Conservation (phyloP, 2,797 vertebrate genomes). For the Phyllotis vaccarum region DNA sequence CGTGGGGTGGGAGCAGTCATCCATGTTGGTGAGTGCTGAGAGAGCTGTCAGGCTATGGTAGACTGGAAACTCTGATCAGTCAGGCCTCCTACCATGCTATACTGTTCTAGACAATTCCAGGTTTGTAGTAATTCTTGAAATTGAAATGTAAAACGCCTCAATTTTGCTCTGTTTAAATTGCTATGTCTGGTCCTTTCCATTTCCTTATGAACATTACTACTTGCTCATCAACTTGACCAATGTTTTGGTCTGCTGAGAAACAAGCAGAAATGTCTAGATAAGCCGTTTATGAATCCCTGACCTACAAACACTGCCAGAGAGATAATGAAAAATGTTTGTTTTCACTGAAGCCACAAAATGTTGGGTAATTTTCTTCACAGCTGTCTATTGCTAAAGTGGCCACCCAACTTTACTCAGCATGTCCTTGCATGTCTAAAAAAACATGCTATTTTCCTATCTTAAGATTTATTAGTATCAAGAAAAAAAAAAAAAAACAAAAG, state of each 20-base stretch:
- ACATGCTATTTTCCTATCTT: neutral
- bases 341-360: conserved; percentile 1
- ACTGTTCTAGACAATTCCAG: neutral
- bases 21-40: neutral
- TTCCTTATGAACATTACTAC: neutral
- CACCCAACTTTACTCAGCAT: neutral
- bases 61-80: neutral
- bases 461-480: neutral
- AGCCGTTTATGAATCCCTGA: neutral
- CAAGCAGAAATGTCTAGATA: neutral
- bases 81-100: neutral
- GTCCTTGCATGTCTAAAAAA: neutral
- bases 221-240: neutral
- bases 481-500: neutral
- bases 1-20: neutral
- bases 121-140: conserved; percentile 34
- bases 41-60: neutral
- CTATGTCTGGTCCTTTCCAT: neutral
- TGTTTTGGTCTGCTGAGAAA: conserved; percentile 17
- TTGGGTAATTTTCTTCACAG: neutral
- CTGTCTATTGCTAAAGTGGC: neutral
- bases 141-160: neutral
- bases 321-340: neutral
- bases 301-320: neutral
- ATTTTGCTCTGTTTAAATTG: neutral